These are phyloP conservation scores for Saimiri boliviensis DNA, from an alignment of 2,113 vertebrate species.

Conservation along the genomic window DNA sequence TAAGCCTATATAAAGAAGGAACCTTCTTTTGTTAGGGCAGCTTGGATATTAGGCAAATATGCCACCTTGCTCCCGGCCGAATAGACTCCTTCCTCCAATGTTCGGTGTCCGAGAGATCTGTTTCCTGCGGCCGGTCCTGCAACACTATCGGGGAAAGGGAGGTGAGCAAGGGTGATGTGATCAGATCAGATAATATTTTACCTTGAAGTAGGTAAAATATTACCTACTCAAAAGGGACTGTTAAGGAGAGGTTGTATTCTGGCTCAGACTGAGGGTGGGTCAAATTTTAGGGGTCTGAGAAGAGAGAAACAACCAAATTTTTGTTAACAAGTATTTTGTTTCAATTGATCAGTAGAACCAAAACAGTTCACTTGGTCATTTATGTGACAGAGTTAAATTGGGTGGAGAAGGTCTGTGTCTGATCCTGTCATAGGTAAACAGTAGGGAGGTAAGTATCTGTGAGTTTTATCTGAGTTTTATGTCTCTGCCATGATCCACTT, in stretches of 20 bases:
- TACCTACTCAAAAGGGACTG: background rate
- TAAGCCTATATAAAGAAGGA: too few species aligned
- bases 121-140: too few species aligned
- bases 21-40: too few species aligned
- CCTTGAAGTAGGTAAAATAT: background rate
- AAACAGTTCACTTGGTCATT: background rate
- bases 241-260: background rate
- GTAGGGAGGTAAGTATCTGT: background rate
- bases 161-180: background rate
- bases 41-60: too few species aligned
- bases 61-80: too few species aligned
- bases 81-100: too few species aligned
- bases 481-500: background rate
- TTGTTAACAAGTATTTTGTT: background rate
- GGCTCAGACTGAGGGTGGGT: background rate
- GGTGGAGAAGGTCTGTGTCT: background rate
- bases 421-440: background rate
- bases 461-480: background rate
- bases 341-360: background rate
- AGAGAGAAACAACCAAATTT: background rate
- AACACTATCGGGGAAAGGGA: background rate
- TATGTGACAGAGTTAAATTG: background rate
- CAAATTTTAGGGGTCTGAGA: background rate
- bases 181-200: background rate
- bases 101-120: too few species aligned